phyloP scores from a whole-genome alignment of 2,888 invertebrate genomes.

The Epirrhoe tristata region DNA sequence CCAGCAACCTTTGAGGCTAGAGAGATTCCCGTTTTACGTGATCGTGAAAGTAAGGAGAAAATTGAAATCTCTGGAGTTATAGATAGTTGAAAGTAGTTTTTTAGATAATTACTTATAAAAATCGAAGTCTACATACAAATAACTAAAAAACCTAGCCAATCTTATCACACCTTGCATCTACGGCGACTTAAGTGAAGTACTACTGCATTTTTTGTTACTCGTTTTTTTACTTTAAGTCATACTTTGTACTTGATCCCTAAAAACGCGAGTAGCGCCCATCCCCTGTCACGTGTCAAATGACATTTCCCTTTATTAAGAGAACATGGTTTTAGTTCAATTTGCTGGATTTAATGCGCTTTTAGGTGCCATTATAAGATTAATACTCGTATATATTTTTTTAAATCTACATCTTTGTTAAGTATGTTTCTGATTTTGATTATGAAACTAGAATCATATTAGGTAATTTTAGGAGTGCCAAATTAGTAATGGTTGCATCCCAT shows the following conservation, averaged over 20 bases:
- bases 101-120: too few species aligned
- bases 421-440: neutral
- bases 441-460: too few species aligned
- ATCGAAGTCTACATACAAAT: too few species aligned
- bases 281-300: conserved; percentile 59
- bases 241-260: conserved; percentile 29
- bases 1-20: too few species aligned
- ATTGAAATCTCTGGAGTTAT: too few species aligned
- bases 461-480: too few species aligned
- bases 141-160: neutral
- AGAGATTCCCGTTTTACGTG: too few species aligned
- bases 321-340: conserved; percentile 47
- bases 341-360: conserved; percentile 34
- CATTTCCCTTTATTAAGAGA: conserved; percentile 56
- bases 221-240: conserved; percentile 11
- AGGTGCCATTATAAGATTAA: neutral
- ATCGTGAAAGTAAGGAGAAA: too few species aligned
- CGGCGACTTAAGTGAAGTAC: neutral
- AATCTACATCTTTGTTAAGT: neutral
- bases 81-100: too few species aligned
- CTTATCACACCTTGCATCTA: neutral
- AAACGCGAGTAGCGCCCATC: conserved; percentile 46
- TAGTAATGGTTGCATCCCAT: too few species aligned
- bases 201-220: neutral
- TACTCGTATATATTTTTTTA: neutral